Percentiles rank a stretch among this genome's conserved stretches.
Conservation (phyloP, 2,797 vertebrate species). For the Artibeus lituratus region DNA sequence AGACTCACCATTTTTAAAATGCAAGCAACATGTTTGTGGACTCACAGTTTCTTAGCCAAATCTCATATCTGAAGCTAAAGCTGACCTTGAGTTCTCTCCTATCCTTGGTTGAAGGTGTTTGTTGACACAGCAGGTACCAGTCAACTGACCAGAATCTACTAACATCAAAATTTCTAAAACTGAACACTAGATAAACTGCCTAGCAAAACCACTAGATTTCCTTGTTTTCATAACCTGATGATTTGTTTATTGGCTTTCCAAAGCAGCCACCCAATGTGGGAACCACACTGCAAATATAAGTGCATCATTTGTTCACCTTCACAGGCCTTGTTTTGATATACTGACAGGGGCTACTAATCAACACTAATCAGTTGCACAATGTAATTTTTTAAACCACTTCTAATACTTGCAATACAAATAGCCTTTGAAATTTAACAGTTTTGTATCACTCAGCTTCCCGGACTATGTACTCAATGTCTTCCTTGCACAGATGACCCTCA, state of each 20-base stretch:
- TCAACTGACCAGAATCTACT: neutral
- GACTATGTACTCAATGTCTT: no score
- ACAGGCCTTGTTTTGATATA: neutral
- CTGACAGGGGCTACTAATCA: neutral
- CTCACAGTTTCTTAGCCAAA: neutral
- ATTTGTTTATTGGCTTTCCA: neutral
- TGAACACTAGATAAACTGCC: neutral
- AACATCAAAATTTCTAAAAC: neutral
- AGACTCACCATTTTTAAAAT: neutral
- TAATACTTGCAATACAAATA: neutral
- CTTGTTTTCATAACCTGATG: slow-evolving; percentile 14
- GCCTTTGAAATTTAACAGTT: neutral
- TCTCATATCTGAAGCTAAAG: neutral
- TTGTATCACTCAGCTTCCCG: no score
- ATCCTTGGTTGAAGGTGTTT: neutral
- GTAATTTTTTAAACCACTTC: neutral
- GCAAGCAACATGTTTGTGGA: neutral
- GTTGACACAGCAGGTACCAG: neutral
- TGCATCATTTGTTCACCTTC: neutral
- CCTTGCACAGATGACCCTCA: no score
- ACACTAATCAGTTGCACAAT: neutral
- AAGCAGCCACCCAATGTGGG: neutral
- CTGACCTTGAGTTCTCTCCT: neutral
- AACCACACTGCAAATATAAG: neutral
- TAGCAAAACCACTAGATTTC: neutral